phyloP scores from a whole-genome alignment of 2,888 invertebrate species.

The Masnerella sp. region DNA sequence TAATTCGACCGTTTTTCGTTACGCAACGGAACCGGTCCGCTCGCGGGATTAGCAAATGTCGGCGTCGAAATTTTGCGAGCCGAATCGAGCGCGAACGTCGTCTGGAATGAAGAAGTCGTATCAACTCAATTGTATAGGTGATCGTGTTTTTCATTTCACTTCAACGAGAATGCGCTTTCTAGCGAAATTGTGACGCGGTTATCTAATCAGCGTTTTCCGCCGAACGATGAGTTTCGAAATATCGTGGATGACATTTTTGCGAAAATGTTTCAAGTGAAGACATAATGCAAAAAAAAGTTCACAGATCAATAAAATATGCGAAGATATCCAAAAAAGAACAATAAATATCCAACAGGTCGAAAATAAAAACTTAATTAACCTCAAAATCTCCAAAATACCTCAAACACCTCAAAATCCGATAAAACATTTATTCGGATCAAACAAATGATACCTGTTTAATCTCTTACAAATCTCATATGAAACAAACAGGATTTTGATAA shows the following conservation, averaged over 20 bases:
- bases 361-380: too few relatives aligned
- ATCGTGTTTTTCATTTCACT: constrained; percentile 33
- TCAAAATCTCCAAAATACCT: too few relatives aligned
- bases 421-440: too few relatives aligned
- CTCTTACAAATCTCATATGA: constrained; percentile 23
- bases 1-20: constrained; percentile 1
- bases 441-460: too few relatives aligned
- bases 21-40: constrained; percentile 19
- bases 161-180: constrained; percentile 37
- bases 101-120: constrained; percentile 38
- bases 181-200: constrained; percentile 30
- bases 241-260: neutral
- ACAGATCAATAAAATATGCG: neutral
- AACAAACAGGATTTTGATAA: constrained; percentile 13
- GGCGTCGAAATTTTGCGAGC: constrained; percentile 9
- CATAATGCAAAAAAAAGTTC: neutral
- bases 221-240: neutral
- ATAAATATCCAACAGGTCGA: neutral
- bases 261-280: too few relatives aligned
- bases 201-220: constrained; percentile 21
- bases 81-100: neutral
- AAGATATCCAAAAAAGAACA: neutral
- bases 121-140: constrained; percentile 33
- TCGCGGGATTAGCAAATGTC: constrained; percentile 27
- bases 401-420: too few relatives aligned